Conservation (phyloP, 2,797 vertebrate species). For the Sparidentex hasta region DNA sequence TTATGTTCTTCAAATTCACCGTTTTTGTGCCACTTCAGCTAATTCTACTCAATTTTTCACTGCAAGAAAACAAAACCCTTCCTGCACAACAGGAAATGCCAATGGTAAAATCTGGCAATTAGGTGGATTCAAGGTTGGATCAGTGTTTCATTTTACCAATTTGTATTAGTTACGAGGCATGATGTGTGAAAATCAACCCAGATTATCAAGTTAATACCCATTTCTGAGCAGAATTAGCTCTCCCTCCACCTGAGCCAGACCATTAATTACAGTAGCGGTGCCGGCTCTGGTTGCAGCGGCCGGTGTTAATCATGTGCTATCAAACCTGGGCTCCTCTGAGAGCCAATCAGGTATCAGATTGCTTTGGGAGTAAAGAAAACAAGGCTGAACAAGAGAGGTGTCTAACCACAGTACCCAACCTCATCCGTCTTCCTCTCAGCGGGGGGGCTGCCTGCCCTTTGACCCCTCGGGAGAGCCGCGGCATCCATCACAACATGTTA, state of each 20-base stretch:
- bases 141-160: background rate
- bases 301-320: slow-evolving; percentile 81
- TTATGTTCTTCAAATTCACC: background rate
- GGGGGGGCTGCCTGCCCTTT: slow-evolving; percentile 78
- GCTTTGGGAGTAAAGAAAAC: slow-evolving; percentile 84
- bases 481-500: slow-evolving; percentile 87
- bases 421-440: slow-evolving; percentile 83
- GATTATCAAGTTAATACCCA: slow-evolving; percentile 59
- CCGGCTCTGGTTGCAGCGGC: slow-evolving; percentile 63
- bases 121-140: background rate
- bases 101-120: background rate
- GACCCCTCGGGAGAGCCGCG: slow-evolving; percentile 78
- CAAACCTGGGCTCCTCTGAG: slow-evolving; percentile 66
- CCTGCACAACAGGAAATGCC: background rate
- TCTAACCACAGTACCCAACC: slow-evolving; percentile 72
- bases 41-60: background rate
- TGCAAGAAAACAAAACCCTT: background rate
- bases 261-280: slow-evolving; percentile 75
- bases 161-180: slow-evolving; percentile 4
- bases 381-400: slow-evolving; percentile 75
- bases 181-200: slow-evolving; percentile 42
- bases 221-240: slow-evolving; percentile 56
- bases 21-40: background rate
- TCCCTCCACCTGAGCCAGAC: slow-evolving; percentile 64
- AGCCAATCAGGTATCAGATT: slow-evolving; percentile 76